These are phyloP conservation scores for Brachylomia viminalis DNA, from an alignment of 2,888 invertebrate genomes.

Conservation along the genomic window DNA sequence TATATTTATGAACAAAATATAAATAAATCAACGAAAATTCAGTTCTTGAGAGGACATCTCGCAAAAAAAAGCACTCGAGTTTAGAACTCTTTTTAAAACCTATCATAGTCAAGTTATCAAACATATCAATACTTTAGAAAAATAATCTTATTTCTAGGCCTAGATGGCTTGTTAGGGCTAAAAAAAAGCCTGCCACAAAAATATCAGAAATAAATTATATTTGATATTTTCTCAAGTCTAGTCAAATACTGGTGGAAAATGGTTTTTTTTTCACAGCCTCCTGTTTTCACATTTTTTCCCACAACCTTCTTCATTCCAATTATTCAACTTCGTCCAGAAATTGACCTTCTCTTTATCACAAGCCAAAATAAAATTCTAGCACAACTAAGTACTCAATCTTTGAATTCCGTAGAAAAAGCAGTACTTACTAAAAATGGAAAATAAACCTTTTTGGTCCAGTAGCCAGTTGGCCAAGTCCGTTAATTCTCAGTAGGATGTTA, in stretches of 20 bases:
- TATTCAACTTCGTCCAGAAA: conserved; percentile 26
- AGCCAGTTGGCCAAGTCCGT: not conserved
- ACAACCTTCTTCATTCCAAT: conserved; percentile 42
- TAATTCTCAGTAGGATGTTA: not conserved
- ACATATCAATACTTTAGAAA: conserved; percentile 39
- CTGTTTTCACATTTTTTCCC: conserved; percentile 27
- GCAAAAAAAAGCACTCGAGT: conserved; percentile 47
- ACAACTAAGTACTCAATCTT: not conserved
- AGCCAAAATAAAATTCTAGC: conserved; percentile 26
- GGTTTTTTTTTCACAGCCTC: conserved; percentile 30
- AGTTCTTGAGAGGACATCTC: conserved; percentile 59
- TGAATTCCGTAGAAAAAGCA: not conserved
- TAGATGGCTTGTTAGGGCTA: conserved; percentile 11
- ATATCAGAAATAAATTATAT: conserved; percentile 25
- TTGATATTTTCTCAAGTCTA: conserved; percentile 51
- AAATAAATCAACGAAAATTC: conserved; percentile 40
- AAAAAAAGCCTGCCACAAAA: conserved; percentile 9
- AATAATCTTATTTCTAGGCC: conserved; percentile 46
- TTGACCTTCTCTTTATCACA: conserved; percentile 20
- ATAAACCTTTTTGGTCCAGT: not conserved
- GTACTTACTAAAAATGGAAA: not conserved
- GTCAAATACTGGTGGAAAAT: too few relatives aligned
- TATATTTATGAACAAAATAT: conserved; percentile 13
- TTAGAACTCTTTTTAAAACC: conserved; percentile 48
- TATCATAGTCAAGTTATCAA: conserved; percentile 30